These are phyloP conservation scores for Phalera bucephala DNA, from an alignment of 2,888 invertebrate genomes.

Conservation along the genomic window DNA sequence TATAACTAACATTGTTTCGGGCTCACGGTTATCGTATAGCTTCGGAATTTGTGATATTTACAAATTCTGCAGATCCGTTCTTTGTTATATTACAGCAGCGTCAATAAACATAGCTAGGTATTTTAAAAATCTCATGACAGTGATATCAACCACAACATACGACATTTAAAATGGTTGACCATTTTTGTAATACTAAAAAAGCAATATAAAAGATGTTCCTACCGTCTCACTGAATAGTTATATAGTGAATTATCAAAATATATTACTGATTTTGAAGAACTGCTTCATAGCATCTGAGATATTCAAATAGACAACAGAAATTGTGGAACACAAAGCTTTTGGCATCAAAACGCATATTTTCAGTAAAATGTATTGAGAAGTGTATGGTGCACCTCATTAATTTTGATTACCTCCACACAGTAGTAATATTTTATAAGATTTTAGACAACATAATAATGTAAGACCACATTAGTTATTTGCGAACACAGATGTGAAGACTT, in stretches of 20 bases:
- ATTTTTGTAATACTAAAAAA: no score
- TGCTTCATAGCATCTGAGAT: background rate
- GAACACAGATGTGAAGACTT: conserved; percentile 6
- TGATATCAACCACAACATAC: background rate
- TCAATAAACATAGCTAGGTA: background rate
- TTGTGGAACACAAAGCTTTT: conserved; percentile 11
- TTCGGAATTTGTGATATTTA: conserved; percentile 16
- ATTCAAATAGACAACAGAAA: background rate
- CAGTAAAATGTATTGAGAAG: background rate
- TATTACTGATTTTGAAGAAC: no score
- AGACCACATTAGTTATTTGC: conserved; percentile 13
- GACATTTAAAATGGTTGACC: no score
- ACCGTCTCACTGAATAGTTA: no score
- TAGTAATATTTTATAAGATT: conserved; percentile 19
- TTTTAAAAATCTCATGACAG: background rate
- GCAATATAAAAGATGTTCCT: no score
- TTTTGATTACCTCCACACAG: conserved; percentile 9
- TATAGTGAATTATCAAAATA: no score
- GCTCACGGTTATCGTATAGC: conserved; percentile 6
- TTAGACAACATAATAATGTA: conserved; percentile 8
- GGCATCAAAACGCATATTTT: conserved; percentile 15
- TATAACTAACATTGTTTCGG: conserved; percentile 19
- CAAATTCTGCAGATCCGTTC: conserved; percentile 16
- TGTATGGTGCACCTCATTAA: conserved; percentile 7
- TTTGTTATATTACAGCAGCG: conserved; percentile 5